Conservation (phyloP, 2,113 vertebrate species). For the Rhombomys opimus region DNA sequence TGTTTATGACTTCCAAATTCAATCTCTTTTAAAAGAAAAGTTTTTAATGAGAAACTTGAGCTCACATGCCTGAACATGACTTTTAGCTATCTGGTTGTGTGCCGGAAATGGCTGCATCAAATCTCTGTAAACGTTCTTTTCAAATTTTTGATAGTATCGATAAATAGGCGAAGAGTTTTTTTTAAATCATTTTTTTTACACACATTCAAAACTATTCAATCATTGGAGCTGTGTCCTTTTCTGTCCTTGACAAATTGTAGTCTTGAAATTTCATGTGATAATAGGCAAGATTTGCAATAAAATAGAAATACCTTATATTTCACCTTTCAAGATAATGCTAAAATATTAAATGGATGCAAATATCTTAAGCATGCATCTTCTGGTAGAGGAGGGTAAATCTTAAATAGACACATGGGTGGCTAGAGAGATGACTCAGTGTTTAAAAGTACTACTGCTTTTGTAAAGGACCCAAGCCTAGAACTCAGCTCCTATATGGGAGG, state of each 20-base stretch:
- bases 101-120: not conserved
- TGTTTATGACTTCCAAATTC: not conserved
- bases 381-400: not conserved
- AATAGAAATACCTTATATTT: not conserved
- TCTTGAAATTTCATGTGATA: not conserved
- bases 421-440: not conserved
- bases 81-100: slow-evolving; percentile 15
- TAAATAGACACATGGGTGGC: not conserved
- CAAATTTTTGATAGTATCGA: not conserved
- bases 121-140: not conserved
- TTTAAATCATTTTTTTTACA: not conserved
- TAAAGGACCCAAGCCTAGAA: not conserved
- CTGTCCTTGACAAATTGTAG: slow-evolving; percentile 3
- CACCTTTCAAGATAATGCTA: slow-evolving; percentile 18
- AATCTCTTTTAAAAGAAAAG: not conserved
- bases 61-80: not conserved
- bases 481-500: not conserved
- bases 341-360: not conserved
- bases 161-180: not conserved
- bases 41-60: not conserved
- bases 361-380: not conserved
- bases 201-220: not conserved
- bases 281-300: slow-evolving; percentile 8
- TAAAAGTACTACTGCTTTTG: not conserved
- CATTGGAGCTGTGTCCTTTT: not conserved